phyloP scores from a whole-genome alignment of 2,797 vertebrate genomes.

The Alcedo quadribrachys region DNA sequence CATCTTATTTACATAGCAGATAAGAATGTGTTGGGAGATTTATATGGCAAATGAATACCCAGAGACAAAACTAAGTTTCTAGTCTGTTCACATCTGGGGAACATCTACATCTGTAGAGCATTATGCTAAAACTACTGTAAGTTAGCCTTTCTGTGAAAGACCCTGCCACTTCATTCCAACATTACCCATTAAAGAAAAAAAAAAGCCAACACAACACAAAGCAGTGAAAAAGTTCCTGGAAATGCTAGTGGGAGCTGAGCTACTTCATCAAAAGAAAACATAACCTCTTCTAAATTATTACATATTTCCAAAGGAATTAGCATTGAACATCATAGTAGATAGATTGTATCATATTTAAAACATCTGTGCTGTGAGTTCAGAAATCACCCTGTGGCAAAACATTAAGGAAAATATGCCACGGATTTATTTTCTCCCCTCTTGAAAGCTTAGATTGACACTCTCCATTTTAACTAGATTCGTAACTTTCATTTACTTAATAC shows the following conservation, averaged over 20 bases:
- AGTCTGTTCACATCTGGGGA: conserved; percentile 76
- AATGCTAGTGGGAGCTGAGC: conserved; percentile 8
- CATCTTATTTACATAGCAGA: conserved; percentile 88
- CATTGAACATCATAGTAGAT: neutral
- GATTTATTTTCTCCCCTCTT: conserved; percentile 57
- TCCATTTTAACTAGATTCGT: conserved; percentile 30
- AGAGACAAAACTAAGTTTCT: conserved; percentile 80
- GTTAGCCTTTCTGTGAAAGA: conserved; percentile 61
- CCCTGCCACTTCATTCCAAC: conserved; percentile 57
- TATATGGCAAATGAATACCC: conserved; percentile 79
- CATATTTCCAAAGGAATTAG: conserved; percentile 49
- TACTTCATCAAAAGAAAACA: conserved; percentile 51
- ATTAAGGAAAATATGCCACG: conserved; percentile 55
- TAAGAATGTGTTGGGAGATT: conserved; percentile 82
- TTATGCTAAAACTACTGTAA: conserved; percentile 68
- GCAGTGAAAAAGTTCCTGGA: conserved; percentile 8
- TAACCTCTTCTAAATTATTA: conserved; percentile 35
- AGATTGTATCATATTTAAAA: conserved; percentile 66
- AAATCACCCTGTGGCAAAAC: conserved; percentile 61
- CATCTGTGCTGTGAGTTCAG: conserved; percentile 59
- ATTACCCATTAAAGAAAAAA: conserved; percentile 36
- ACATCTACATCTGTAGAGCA: conserved; percentile 72
- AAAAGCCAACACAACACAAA: neutral
- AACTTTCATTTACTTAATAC: conserved; percentile 51
- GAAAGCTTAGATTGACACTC: conserved; percentile 38